Evolutionary conservation across 2,113 vertebrate genomes (phyloP).

Genomic region (Ctenomys sociabilis): DNA sequence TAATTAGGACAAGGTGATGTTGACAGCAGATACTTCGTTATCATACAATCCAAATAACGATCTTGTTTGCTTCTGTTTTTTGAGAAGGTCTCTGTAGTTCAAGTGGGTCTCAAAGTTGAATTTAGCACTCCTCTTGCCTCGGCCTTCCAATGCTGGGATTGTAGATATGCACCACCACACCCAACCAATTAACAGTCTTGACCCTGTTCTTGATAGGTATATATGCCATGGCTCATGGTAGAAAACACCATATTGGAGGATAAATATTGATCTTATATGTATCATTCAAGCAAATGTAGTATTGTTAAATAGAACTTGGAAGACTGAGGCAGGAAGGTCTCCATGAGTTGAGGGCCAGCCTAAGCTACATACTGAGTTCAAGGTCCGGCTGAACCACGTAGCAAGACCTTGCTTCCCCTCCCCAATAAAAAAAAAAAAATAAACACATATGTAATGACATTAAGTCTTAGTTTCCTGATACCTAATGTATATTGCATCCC

Average conservation of each 20-base stretch:
- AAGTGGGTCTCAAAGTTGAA: neutral
- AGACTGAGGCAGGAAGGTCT: neutral
- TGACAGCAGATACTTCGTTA: constrained; percentile 15
- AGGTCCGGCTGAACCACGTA: neutral
- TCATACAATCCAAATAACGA: neutral
- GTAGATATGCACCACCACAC: neutral
- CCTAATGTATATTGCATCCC: neutral
- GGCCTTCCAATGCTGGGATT: neutral
- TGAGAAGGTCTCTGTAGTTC: neutral
- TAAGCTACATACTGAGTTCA: neutral
- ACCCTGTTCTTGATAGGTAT: neutral
- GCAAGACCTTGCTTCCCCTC: neutral
- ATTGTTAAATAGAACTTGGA: constrained; percentile 11
- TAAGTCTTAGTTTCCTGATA: constrained; percentile 26
- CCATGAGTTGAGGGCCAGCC: neutral
- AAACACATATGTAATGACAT: neutral
- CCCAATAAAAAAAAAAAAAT: neutral
- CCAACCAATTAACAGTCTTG: neutral
- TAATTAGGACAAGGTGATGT: neutral
- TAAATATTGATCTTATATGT: neutral
- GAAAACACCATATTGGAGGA: neutral
- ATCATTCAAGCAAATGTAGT: neutral
- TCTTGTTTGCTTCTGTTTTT: neutral
- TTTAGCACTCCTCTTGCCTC: neutral
- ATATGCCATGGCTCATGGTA: neutral